phyloP scores from a whole-genome alignment of 2,888 invertebrate genomes.

The Spicauda simplicius region DNA sequence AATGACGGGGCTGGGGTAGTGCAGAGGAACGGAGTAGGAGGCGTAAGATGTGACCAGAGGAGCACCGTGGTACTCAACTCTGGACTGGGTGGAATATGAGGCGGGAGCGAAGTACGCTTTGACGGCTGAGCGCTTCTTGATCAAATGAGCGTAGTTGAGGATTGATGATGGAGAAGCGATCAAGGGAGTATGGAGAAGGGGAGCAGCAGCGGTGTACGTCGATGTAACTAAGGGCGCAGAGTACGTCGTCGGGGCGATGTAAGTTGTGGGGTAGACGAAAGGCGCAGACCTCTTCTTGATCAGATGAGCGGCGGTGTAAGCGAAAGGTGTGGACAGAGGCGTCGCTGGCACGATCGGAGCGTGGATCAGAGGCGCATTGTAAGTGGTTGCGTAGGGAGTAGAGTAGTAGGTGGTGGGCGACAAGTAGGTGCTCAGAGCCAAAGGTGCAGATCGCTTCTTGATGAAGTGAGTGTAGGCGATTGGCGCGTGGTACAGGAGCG shows the following conservation, averaged over 20 bases:
- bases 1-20: conserved; percentile 43
- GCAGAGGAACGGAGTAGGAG: conserved; percentile 48
- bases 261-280: conserved; percentile 40
- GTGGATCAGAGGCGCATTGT: conserved; percentile 42
- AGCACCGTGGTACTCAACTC: conserved; percentile 54
- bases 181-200: conserved; percentile 56
- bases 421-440: conserved; percentile 42
- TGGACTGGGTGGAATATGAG: conserved; percentile 57
- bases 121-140: conserved; percentile 36
- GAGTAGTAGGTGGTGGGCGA: conserved; percentile 52
- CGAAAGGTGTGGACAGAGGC: conserved; percentile 41
- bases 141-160: conserved; percentile 40
- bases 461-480: conserved; percentile 60
- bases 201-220: conserved; percentile 36
- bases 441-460: conserved; percentile 50
- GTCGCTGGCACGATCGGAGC: conserved; percentile 46
- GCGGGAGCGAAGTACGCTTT: conserved; percentile 55
- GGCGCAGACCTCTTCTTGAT: conserved; percentile 65
- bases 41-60: conserved; percentile 52
- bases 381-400: conserved; percentile 41
- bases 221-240: conserved; percentile 13
- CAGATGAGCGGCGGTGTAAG: conserved; percentile 55
- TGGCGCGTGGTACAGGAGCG: conserved; percentile 53
- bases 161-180: conserved; percentile 57
- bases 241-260: conserved; percentile 51